These are phyloP conservation scores for Trichopoda pennipes DNA, from an alignment of 2,888 invertebrate genomes.

Conservation along the genomic window DNA sequence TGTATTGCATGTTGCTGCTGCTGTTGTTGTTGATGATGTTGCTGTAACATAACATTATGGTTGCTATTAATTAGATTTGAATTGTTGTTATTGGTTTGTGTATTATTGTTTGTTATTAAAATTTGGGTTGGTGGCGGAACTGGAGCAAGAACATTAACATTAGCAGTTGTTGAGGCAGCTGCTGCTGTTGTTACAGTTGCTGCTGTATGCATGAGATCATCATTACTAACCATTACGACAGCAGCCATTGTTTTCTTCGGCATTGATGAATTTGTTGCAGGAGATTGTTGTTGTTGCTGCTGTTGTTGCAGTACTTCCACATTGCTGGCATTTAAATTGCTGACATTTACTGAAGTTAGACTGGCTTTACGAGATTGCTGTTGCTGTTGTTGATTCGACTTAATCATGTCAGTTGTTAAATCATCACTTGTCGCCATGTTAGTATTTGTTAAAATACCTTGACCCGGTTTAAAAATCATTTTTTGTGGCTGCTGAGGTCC, in stretches of 20 bases:
- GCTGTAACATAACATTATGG: conserved; percentile 75
- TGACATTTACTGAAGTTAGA: conserved; percentile 48
- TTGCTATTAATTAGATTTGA: conserved; percentile 47
- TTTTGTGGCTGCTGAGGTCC: conserved; percentile 78
- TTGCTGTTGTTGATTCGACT: conserved; percentile 58
- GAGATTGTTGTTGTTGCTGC: conserved; percentile 50
- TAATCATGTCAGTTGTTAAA: conserved; percentile 57
- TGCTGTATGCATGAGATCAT: conserved; percentile 70
- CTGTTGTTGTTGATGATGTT: conserved; percentile 69
- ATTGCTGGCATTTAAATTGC: conserved; percentile 47
- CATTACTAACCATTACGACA: conserved; percentile 79
- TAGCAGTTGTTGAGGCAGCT: conserved; percentile 53
- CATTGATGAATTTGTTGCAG: conserved; percentile 41
- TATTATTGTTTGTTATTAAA: conserved; percentile 66
- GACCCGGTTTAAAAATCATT: conserved; percentile 77
- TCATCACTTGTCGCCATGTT: conserved; percentile 63
- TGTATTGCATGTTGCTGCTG: conserved; percentile 67
- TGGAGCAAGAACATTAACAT: conserved; percentile 58
- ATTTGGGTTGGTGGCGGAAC: conserved; percentile 72
- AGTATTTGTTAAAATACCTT: conserved; percentile 73
- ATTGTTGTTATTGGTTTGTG: conserved; percentile 69
- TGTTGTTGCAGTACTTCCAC: conserved; percentile 58
- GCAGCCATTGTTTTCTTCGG: conserved; percentile 78
- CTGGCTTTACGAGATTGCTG: conserved; percentile 72
- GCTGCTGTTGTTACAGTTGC: conserved; percentile 46